A percentile compares a stretch with the other conserved stretches of the same genome.
Conservation (phyloP, 2,113 vertebrate species). For the Girardinichthys multiradiatus region DNA sequence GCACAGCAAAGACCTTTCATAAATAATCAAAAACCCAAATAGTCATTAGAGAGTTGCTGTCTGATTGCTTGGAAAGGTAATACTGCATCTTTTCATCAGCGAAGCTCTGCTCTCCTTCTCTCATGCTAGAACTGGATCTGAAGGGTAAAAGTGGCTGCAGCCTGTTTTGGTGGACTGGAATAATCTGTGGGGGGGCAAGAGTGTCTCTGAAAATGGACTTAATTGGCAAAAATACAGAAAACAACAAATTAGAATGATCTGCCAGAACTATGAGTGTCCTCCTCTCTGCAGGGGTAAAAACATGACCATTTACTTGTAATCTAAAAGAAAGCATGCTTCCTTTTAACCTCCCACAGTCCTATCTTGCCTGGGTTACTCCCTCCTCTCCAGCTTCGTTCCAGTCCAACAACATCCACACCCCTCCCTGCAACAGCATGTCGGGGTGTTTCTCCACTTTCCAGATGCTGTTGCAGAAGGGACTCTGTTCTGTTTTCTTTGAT, state of each 20-base stretch:
- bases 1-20: constrained; percentile 43
- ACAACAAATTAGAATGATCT: not conserved
- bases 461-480: constrained; percentile 45
- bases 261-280: not conserved
- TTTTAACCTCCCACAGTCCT: constrained; percentile 31
- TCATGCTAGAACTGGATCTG: constrained; percentile 61
- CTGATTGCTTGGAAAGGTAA: constrained; percentile 66
- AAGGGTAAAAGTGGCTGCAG: constrained; percentile 36
- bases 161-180: constrained; percentile 53
- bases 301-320: not conserved
- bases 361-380: constrained; percentile 45
- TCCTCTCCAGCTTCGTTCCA: constrained; percentile 43
- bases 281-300: not conserved
- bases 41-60: constrained; percentile 44
- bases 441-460: constrained; percentile 32
- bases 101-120: constrained; percentile 62
- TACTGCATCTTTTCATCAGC: constrained; percentile 76
- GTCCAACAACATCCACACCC: constrained; percentile 38
- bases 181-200: constrained; percentile 40
- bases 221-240: not conserved
- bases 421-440: constrained; percentile 53
- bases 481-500: constrained; percentile 25
- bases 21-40: constrained; percentile 35
- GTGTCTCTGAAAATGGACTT: constrained; percentile 12
- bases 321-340: constrained; percentile 5